A percentile compares a stretch with the other conserved stretches of the same genome.
Evolutionary conservation across 1,140 invertebrate species (phyloP).

Genomic region (Neodiprion pinetum): DNA sequence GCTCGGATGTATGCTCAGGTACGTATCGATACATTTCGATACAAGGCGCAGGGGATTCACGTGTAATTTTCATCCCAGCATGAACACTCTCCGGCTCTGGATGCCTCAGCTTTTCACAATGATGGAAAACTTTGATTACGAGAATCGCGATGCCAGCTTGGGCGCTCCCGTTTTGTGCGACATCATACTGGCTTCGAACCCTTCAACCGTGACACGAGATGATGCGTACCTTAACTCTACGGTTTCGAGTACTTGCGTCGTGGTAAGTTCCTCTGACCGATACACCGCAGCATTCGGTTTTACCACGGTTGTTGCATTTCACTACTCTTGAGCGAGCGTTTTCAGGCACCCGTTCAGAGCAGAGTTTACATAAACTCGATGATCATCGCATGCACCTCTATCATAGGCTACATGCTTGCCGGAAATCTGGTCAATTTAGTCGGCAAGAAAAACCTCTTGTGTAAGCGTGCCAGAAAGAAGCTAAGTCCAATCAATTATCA

Average conservation of each 20-base stretch:
- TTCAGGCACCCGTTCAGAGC: constrained; percentile 3
- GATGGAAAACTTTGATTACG: constrained; percentile 43
- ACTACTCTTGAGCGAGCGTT: not conserved
- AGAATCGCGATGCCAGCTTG: constrained; percentile 12
- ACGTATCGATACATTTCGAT: constrained; percentile 36
- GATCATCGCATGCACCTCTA: constrained; percentile 51
- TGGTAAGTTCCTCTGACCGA: not conserved
- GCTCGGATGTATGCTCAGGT: constrained; percentile 61
- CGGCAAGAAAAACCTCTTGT: constrained; percentile 45
- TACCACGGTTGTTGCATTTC: not conserved
- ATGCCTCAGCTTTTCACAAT: constrained; percentile 70
- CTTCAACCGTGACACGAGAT: not conserved
- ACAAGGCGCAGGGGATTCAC: constrained; percentile 36
- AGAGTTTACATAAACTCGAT: constrained; percentile 53
- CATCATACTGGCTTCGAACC: not conserved
- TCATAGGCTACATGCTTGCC: constrained; percentile 55
- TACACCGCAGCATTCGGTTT: not conserved
- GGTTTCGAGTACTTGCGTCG: not conserved
- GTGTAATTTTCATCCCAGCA: constrained; percentile 59
- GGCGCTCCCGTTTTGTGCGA: not conserved
- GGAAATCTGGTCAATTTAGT: constrained; percentile 52
- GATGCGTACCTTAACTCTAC: not conserved
- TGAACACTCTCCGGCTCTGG: constrained; percentile 62
- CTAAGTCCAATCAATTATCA: no score
- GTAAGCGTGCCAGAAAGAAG: constrained; percentile 23